phyloP scores from a whole-genome alignment of 1,140 invertebrate species.

The Luehdorfia chinensis region DNA sequence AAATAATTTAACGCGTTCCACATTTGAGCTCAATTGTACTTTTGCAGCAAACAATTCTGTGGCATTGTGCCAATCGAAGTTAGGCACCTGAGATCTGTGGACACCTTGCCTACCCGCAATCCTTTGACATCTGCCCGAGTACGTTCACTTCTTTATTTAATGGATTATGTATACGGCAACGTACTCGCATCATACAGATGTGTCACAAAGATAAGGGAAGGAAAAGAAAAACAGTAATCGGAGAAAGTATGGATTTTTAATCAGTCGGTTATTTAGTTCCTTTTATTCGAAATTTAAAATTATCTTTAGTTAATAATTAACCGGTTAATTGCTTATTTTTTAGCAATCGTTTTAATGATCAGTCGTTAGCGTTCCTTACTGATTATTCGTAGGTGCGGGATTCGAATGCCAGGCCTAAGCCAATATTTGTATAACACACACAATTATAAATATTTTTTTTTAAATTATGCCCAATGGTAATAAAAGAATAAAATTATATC shows the following conservation, averaged over 20 bases:
- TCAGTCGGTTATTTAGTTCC: neutral
- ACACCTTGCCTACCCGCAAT: conserved; percentile 63
- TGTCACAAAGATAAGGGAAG: conserved; percentile 8
- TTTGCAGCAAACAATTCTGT: conserved; percentile 41
- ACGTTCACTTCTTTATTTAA: conserved; percentile 19
- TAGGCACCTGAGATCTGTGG: conserved; percentile 51
- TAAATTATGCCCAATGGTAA: too few species aligned
- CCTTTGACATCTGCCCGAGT: conserved; percentile 57
- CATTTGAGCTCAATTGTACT: conserved; percentile 24
- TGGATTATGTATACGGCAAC: conserved; percentile 4
- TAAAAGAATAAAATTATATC: too few species aligned
- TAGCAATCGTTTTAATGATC: too few species aligned
- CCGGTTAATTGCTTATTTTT: too few species aligned
- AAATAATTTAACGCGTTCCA: too few species aligned
- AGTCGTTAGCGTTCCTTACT: too few species aligned
- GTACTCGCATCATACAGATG: conserved; percentile 10
- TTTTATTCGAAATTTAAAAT: too few species aligned
- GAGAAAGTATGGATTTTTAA: conserved; percentile 7
- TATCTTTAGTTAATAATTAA: too few species aligned
- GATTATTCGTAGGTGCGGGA: too few species aligned
- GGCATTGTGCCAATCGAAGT: conserved; percentile 56
- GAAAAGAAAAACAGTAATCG: conserved; percentile 5
- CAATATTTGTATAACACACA: too few species aligned
- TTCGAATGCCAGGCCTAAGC: too few species aligned
- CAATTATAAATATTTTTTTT: too few species aligned